Percentiles rank a stretch among this genome's conserved stretches.
These are phyloP conservation scores for Falco punctatus DNA, from an alignment of 2,113 vertebrate species.

Conservation along the genomic window DNA sequence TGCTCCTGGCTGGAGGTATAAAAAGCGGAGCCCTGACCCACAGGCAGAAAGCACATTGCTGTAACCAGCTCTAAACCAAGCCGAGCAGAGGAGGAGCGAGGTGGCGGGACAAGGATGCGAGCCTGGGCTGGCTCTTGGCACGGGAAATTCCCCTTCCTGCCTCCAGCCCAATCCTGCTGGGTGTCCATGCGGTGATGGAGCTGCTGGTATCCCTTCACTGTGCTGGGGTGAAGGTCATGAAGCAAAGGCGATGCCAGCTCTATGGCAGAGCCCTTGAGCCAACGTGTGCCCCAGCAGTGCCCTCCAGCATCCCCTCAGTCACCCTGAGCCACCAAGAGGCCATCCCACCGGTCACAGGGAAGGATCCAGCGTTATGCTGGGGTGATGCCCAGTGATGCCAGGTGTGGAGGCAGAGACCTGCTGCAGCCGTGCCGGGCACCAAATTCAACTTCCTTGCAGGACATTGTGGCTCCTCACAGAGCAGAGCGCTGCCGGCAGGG, in stretches of 20 bases:
- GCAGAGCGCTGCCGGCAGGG: background rate
- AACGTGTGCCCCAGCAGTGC: rapidly evolving
- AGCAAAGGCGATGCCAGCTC: background rate
- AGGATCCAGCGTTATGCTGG: background rate
- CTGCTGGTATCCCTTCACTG: background rate
- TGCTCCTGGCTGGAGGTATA: background rate
- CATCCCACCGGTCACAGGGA: rapidly evolving
- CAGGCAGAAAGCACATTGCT: background rate
- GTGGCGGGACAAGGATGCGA: rapidly evolving
- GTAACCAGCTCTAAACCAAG: rapidly evolving
- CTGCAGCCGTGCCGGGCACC: background rate
- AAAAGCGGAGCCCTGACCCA: rapidly evolving
- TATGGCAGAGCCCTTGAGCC: background rate
- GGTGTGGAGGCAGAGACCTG: background rate
- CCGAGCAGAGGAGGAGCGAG: background rate
- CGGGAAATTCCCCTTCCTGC: rapidly evolving
- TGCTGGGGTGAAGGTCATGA: too few relatives aligned
- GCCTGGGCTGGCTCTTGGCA: rapidly evolving
- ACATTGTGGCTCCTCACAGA: background rate
- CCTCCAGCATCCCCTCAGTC: background rate
- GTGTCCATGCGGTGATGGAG: rapidly evolving
- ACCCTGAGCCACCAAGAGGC: rapidly evolving
- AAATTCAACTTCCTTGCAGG: background rate
- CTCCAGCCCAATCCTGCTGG: background rate
- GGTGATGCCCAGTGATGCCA: too few relatives aligned